Conservation (phyloP, 2,797 vertebrate genomes). For the Merluccius polli region DNA sequence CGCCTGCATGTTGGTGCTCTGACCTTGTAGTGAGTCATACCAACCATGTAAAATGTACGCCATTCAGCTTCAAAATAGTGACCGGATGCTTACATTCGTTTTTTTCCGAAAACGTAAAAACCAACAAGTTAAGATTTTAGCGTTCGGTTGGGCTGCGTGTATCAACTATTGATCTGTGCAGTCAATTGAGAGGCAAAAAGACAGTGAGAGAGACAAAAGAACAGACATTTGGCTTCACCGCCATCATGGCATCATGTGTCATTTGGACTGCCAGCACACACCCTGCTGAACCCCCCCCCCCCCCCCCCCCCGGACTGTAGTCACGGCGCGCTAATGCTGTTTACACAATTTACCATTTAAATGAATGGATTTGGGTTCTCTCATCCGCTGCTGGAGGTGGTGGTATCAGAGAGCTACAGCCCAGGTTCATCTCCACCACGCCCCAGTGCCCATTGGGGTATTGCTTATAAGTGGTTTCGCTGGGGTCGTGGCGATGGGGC, state of each 20-base stretch:
- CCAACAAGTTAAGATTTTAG: not conserved
- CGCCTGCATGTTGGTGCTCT: not conserved
- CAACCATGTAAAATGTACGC: not conserved
- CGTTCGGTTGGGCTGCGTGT: not conserved
- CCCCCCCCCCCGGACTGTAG: not conserved
- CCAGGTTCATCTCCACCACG: not conserved
- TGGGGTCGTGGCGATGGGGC: not conserved
- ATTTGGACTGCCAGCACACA: not conserved
- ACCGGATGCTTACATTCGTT: not conserved
- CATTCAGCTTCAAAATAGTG: not conserved
- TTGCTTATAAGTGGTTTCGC: not conserved
- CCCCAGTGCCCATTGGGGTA: not conserved
- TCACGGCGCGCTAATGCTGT: not conserved
- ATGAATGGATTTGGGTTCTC: not conserved
- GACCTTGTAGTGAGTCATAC: not conserved
- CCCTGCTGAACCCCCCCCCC: not conserved
- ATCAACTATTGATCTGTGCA: not conserved
- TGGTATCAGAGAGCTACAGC: not conserved
- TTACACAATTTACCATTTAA: not conserved
- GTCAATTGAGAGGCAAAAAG: not conserved
- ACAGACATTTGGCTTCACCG: not conserved
- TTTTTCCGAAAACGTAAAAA: not conserved
- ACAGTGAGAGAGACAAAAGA: not conserved
- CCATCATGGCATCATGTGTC: not conserved
- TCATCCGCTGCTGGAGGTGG: not conserved